Conservation (phyloP, 2,113 vertebrate species). For the Trogon melanurus region DNA sequence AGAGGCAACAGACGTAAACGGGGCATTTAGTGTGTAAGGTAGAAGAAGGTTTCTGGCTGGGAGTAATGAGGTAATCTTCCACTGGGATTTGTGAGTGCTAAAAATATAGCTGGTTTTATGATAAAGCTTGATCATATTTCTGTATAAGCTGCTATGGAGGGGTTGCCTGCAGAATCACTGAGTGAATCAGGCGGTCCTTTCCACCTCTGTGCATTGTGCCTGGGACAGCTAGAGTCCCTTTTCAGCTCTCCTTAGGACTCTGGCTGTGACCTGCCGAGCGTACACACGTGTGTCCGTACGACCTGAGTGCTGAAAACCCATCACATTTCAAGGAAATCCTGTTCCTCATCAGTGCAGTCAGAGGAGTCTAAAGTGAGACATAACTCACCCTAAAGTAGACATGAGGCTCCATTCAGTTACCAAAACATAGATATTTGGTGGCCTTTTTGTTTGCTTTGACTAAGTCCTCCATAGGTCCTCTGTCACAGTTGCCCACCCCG, state of each 20-base stretch:
- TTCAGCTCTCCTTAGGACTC: not conserved
- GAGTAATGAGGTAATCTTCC: not conserved
- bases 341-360: not conserved
- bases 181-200: not conserved
- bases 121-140: not conserved
- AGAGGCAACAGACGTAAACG: not conserved
- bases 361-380: not conserved
- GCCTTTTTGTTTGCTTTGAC: not conserved
- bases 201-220: not conserved
- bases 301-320: not conserved
- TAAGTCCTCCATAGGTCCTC: not conserved
- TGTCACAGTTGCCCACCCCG: not conserved
- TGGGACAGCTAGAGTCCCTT: not conserved
- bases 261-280: not conserved
- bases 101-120: not conserved
- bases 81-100: not conserved
- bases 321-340: not conserved
- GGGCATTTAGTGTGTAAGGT: not conserved
- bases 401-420: not conserved
- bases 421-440: not conserved
- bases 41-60: not conserved
- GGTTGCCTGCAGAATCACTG: not conserved
- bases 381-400: not conserved
- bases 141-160: not conserved
- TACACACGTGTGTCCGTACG: accelerated